These are phyloP conservation scores for Morone chrysops DNA, from an alignment of 2,113 vertebrate species.

Conservation along the genomic window DNA sequence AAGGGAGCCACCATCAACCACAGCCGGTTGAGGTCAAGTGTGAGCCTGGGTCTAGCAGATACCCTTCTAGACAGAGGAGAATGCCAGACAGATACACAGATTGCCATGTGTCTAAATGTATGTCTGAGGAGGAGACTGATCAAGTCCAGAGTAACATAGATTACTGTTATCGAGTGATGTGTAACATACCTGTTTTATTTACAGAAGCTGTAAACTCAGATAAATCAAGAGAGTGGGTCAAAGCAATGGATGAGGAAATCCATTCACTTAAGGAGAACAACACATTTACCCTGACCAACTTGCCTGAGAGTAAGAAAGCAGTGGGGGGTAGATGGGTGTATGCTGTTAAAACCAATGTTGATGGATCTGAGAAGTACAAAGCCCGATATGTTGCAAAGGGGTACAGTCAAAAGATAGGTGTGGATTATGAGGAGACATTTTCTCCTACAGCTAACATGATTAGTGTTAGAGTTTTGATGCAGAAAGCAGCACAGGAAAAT, in stretches of 20 bases:
- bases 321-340: neutral
- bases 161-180: neutral
- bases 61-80: too few species aligned
- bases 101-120: neutral
- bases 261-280: neutral
- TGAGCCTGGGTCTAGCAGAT: too few species aligned
- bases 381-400: neutral
- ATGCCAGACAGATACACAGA: too few species aligned
- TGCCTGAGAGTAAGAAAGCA: neutral
- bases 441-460: neutral
- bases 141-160: neutral
- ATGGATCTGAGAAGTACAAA: too few species aligned
- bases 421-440: neutral
- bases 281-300: neutral
- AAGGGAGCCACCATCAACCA: too few species aligned
- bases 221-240: neutral
- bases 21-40: too few species aligned
- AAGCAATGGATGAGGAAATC: neutral
- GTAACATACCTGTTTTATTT: neutral
- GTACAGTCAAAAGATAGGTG: neutral
- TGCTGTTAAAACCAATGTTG: too few species aligned
- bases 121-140: neutral
- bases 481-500: constrained; percentile 8
- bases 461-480: neutral
- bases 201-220: neutral